Evolutionary conservation across 1,140 invertebrate genomes (phyloP), one percentile per base, ranked within the genome.

Genomic region (Eubasilissa regina): DNA sequence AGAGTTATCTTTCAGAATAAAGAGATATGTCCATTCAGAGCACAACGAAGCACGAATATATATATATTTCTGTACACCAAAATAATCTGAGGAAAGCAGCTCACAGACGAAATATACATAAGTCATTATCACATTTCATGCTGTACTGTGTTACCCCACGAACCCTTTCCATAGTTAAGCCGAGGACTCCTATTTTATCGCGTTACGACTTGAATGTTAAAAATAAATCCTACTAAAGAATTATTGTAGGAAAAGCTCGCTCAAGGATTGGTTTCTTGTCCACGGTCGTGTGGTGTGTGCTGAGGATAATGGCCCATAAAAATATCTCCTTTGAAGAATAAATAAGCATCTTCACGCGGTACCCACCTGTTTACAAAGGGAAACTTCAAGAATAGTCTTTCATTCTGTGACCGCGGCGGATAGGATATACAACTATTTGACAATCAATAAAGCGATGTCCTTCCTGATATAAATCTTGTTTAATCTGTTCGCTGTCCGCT

Each of bases 271-370:
- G 53, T 21, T 75, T 21, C 43, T 75, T 19, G 35, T 15, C 44
- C 43, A 55, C 48, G 70, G 70, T 75, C 60, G 13, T 68, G 77
- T 48, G 25, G 68, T 58, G 62, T 56, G 76, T 43, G 13, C 68
- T 8, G 55, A 8, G 51, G 78, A 79, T 79, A 79, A 79, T 79
- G 62, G 78, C 21, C 58, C 72, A 79, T 79, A 79, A 79, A 79
- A 75, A 78, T 78, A 78, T 70, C 72, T 43, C 48, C 73, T 44
- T 75, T 68, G 12, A 45, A 48, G 53, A 53, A 75, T 73, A 73
- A 73, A 73, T 25, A 73, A 73, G 25, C 47, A 19, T 17, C 68
- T 73, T 21, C 53, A 17, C 45, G 6, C 68, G 47, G 68, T 73
- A 73, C 25, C 51, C 68, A 35, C 25, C 48, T 55, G 51, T 73